A percentile compares a stretch with the other conserved stretches of the same genome.
These are phyloP conservation scores for Mastacembelus armatus DNA, from an alignment of 2,797 vertebrate species.

Conservation along the genomic window DNA sequence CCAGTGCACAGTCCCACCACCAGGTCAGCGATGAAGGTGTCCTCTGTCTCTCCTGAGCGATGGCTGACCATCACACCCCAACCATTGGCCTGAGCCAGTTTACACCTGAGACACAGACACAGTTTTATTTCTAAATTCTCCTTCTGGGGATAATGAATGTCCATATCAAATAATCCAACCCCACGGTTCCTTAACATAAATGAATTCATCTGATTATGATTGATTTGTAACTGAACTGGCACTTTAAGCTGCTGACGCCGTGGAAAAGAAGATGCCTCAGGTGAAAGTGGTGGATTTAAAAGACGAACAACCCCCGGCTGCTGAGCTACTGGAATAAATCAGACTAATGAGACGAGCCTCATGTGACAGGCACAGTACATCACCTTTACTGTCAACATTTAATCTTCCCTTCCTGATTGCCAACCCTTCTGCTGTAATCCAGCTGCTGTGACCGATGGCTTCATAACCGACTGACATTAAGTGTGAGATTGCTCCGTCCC, in stretches of 20 bases:
- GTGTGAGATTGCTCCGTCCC: constrained; percentile 35
- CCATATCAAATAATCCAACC: no score
- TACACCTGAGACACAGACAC: constrained; percentile 82
- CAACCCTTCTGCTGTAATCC: constrained; percentile 2
- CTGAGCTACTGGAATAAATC: no score
- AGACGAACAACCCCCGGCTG: no score
- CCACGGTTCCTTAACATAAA: no score
- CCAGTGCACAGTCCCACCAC: constrained; percentile 96
- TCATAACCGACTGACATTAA: constrained; percentile 42
- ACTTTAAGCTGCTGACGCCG: constrained; percentile 8
- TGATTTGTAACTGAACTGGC: constrained; percentile 19
- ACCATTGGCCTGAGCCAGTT: constrained; percentile 94
- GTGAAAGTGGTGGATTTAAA: no score
- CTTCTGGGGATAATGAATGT: no score
- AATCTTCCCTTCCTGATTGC: neutral
- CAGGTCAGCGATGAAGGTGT: constrained; percentile 96
- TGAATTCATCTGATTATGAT: constrained; percentile 26
- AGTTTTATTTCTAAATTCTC: no score
- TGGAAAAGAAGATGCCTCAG: constrained; percentile 23
- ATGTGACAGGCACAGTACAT: constrained; percentile 18
- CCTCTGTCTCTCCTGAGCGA: constrained; percentile 95
- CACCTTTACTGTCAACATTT: constrained; percentile 33
- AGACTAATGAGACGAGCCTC: no score
- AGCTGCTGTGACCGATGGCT: constrained; percentile 26
- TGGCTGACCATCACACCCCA: constrained; percentile 99